Percentiles rank a stretch among this genome's conserved stretches.
These are phyloP conservation scores for Siphonodentalium dalli DNA, from an alignment of 2,888 invertebrate genomes.

Conservation along the genomic window DNA sequence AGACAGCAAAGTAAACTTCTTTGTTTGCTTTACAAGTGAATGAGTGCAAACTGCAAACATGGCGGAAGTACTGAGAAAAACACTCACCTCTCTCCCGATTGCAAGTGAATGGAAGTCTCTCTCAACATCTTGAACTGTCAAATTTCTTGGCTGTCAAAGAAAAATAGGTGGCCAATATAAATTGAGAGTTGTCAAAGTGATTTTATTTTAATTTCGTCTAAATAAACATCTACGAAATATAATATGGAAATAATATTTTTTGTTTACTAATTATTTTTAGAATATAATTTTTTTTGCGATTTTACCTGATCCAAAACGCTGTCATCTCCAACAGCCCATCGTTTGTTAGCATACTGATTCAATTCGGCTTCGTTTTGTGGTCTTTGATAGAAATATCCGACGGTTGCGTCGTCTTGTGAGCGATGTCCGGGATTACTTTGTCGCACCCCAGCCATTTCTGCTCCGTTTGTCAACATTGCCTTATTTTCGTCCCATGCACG, in stretches of 20 bases:
- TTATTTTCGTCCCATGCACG: slow-evolving; percentile 59
- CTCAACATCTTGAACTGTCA: slow-evolving; percentile 59
- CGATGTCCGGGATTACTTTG: slow-evolving; percentile 46
- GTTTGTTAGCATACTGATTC: slow-evolving; percentile 62
- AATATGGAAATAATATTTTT: background rate
- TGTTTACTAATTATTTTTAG: background rate
- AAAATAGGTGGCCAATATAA: background rate
- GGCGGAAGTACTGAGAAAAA: no score
- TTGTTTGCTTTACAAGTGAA: no score
- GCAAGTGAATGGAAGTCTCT: slow-evolving; percentile 57
- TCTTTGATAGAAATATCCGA: slow-evolving; percentile 89
- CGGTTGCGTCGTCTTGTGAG: slow-evolving; percentile 88
- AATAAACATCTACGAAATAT: background rate
- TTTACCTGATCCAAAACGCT: slow-evolving; percentile 73
- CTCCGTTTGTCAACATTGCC: slow-evolving; percentile 47
- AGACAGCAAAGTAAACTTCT: background rate
- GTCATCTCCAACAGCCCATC: slow-evolving; percentile 89
- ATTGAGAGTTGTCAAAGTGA: background rate
- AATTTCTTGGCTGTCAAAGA: slow-evolving; percentile 37
- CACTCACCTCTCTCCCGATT: slow-evolving; percentile 47
- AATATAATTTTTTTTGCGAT: no score
- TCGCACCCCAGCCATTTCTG: slow-evolving; percentile 50
- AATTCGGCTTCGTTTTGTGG: slow-evolving; percentile 84
- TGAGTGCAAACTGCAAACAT: no score
- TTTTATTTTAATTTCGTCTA: background rate